A percentile compares a stretch with the other conserved stretches of the same genome.
phyloP scores from a whole-genome alignment of 1,140 invertebrate genomes.

The Gonatopus flavifemur region DNA sequence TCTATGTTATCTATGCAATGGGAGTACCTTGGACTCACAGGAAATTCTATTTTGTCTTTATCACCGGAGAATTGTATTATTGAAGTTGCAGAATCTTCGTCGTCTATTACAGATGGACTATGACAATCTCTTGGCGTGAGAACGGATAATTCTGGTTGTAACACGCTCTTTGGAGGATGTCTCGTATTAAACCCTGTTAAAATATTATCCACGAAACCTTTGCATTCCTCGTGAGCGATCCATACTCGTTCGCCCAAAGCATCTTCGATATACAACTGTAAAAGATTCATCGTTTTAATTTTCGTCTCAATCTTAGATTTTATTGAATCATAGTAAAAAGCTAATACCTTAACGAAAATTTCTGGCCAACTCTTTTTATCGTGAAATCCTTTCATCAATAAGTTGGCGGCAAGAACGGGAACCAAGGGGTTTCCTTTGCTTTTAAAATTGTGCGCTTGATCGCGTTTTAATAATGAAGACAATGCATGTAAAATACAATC shows the following conservation, averaged over 20 bases:
- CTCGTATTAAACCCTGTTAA: slow-evolving; percentile 85
- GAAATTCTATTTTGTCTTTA: slow-evolving; percentile 58
- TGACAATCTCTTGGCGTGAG: slow-evolving; percentile 56
- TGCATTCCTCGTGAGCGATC: slow-evolving; percentile 91
- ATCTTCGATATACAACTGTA: slow-evolving; percentile 90
- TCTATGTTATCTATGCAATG: slow-evolving; percentile 74
- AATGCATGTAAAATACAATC: slow-evolving; percentile 80
- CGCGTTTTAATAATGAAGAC: slow-evolving; percentile 79
- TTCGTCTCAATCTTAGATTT: too few relatives aligned
- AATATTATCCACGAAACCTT: slow-evolving; percentile 91
- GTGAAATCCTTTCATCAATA: slow-evolving; percentile 79
- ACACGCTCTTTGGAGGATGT: slow-evolving; percentile 64
- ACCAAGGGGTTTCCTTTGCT: slow-evolving; percentile 78
- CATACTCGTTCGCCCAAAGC: slow-evolving; percentile 88
- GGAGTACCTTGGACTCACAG: slow-evolving; percentile 63
- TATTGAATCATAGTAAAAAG: slow-evolving; percentile 1
- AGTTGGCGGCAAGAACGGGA: slow-evolving; percentile 83
- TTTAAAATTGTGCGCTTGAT: slow-evolving; percentile 71
- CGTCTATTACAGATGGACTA: slow-evolving; percentile 59
- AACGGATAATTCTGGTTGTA: slow-evolving; percentile 63
- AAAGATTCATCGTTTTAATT: too few relatives aligned
- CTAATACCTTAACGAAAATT: slow-evolving; percentile 69
- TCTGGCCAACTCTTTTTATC: slow-evolving; percentile 80
- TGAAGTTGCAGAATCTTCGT: slow-evolving; percentile 60
- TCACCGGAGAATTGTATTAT: slow-evolving; percentile 40